phyloP scores from a whole-genome alignment of 2,888 invertebrate species.

The Coenonympha arcania region DNA sequence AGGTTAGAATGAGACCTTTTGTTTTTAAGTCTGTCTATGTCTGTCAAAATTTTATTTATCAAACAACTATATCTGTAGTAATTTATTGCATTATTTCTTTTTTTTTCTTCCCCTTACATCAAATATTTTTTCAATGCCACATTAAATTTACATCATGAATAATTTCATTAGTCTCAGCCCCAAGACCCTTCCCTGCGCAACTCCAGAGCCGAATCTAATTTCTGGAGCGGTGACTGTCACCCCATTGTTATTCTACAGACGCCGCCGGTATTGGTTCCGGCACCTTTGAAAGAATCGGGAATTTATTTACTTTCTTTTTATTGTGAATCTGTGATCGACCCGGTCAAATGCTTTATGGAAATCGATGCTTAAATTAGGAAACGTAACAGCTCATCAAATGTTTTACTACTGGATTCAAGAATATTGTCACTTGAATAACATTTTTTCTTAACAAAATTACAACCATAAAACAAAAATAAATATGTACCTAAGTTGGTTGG shows the following conservation, averaged over 20 bases:
- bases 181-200: conserved; percentile 3
- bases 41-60: too few species aligned
- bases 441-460: too few species aligned
- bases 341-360: conserved; percentile 3
- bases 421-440: too few species aligned
- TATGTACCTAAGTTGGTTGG: too few species aligned
- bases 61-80: too few species aligned
- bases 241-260: conserved; percentile 17
- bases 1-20: too few species aligned
- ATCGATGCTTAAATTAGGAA: not conserved
- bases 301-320: conserved; percentile 8
- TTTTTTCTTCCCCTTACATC: not conserved
- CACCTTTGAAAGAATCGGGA: conserved; percentile 13
- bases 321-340: conserved; percentile 4
- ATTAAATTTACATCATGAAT: conserved; percentile 14
- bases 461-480: too few species aligned
- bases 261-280: conserved; percentile 13
- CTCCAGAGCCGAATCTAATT: conserved; percentile 17
- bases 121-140: not conserved
- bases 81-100: too few species aligned
- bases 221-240: conserved; percentile 12
- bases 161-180: conserved; percentile 9
- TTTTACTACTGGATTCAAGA: not conserved
- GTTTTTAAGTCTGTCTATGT: too few species aligned
- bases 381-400: not conserved